A percentile compares a stretch with the other conserved stretches of the same genome.
Conservation (phyloP, 2,888 invertebrate genomes). For the Thymelicus sylvestris region DNA sequence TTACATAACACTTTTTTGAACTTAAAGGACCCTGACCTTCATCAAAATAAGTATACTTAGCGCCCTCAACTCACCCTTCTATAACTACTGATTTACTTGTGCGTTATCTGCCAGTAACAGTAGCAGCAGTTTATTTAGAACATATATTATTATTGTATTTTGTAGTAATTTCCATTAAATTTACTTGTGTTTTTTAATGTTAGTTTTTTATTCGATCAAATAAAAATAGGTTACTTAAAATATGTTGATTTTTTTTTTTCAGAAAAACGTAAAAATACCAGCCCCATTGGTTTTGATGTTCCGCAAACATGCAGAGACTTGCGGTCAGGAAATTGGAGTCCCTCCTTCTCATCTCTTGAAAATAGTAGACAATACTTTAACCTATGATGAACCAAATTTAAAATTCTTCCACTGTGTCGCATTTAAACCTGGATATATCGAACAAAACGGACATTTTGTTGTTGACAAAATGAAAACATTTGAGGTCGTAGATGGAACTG, state of each 20-base stretch:
- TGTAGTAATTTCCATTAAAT: no score
- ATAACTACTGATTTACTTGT: no score
- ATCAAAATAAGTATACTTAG: no score
- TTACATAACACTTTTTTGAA: no score
- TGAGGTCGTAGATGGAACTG: background rate
- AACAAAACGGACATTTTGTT: background rate
- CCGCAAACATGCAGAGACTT: slow-evolving; percentile 8
- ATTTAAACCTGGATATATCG: no score
- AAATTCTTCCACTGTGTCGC: slow-evolving; percentile 17
- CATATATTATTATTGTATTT: no score
- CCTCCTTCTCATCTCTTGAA: slow-evolving; percentile 9
- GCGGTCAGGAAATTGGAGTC: slow-evolving; percentile 8
- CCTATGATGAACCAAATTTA: slow-evolving; percentile 7
- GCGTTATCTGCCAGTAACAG: no score
- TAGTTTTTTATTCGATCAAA: no score
- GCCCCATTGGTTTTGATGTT: background rate
- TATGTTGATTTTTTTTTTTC: slow-evolving; percentile 7
- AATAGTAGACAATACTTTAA: slow-evolving; percentile 15
- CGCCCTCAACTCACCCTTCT: no score
- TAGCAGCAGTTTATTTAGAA: no score
- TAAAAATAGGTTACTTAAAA: background rate
- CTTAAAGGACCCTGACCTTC: no score
- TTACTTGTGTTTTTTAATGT: no score
- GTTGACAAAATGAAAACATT: background rate
- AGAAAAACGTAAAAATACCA: slow-evolving; percentile 6